Conservation (phyloP, 2,797 vertebrate genomes). For the Sternarchorhynchus goeldii region DNA sequence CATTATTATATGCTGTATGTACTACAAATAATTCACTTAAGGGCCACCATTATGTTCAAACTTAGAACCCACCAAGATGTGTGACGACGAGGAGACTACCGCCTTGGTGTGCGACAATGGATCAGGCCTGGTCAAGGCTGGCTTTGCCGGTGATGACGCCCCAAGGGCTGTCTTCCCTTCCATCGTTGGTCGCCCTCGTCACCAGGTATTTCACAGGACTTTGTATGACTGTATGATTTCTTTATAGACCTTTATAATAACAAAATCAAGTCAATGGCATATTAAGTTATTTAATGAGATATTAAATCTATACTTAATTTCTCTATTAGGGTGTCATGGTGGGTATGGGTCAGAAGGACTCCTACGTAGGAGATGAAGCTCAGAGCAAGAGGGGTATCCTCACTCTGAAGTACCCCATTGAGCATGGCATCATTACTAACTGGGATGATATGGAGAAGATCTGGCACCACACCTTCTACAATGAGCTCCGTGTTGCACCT, state of each 20-base stretch:
- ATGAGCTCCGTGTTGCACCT: conserved; percentile 81
- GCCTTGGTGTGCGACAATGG: conserved; percentile 98
- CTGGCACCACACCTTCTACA: conserved; percentile 86
- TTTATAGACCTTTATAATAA: neutral
- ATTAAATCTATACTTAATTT: conserved; percentile 33
- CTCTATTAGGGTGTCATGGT: conserved; percentile 80
- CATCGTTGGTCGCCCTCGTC: conserved; percentile 98
- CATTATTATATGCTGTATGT: neutral
- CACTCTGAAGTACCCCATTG: conserved; percentile 83
- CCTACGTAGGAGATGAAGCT: conserved; percentile 82
- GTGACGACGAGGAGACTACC: conserved; percentile 96
- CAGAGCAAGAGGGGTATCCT: conserved; percentile 86
- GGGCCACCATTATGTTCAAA: conserved; percentile 11
- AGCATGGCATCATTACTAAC: conserved; percentile 84
- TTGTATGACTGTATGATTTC: neutral
- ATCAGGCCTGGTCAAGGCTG: conserved; percentile 97
- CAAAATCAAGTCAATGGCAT: neutral
- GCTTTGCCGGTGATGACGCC: conserved; percentile 96
- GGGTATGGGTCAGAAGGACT: conserved; percentile 86
- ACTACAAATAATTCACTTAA: conserved; percentile 11
- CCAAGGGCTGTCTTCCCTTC: conserved; percentile 98
- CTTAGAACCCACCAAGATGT: conserved; percentile 86
- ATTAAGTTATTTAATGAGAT: neutral
- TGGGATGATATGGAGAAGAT: conserved; percentile 88
- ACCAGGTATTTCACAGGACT: conserved; percentile 80